Percentiles rank a stretch among this genome's conserved stretches.
These are phyloP conservation scores for Antennarius maculatus DNA, from an alignment of 2,797 vertebrate genomes.

Conservation along the genomic window DNA sequence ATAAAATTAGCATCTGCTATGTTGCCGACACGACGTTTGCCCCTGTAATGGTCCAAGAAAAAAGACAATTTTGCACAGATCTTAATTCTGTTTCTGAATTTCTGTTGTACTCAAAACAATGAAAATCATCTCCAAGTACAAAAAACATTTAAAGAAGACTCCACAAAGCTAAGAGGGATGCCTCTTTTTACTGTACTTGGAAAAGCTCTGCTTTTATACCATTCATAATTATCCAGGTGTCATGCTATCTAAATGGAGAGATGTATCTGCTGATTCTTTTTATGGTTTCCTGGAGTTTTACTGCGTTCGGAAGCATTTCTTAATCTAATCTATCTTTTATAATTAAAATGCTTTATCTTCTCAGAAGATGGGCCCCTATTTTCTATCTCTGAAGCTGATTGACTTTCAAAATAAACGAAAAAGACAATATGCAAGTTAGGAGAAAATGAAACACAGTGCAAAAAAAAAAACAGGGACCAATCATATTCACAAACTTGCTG, in stretches of 20 bases:
- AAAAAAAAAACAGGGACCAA: background rate
- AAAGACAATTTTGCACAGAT: background rate
- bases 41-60: slow-evolving; percentile 3
- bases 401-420: slow-evolving; percentile 50
- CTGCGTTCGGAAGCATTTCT: slow-evolving; percentile 43
- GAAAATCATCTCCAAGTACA: background rate
- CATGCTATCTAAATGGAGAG: slow-evolving; percentile 20
- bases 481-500: slow-evolving; percentile 8
- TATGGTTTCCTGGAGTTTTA: slow-evolving; percentile 30
- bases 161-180: background rate
- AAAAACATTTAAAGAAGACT: slow-evolving; percentile 1
- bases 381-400: slow-evolving; percentile 43
- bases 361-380: slow-evolving; percentile 39
- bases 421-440: slow-evolving; percentile 35
- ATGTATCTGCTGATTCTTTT: slow-evolving; percentile 34
- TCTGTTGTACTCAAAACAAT: slow-evolving; percentile 7
- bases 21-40: slow-evolving; percentile 9
- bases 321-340: slow-evolving; percentile 60
- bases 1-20: slow-evolving; percentile 25
- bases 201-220: background rate
- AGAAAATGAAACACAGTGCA: slow-evolving; percentile 27
- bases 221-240: slow-evolving; percentile 16
- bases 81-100: background rate
- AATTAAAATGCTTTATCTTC: slow-evolving; percentile 69
- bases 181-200: background rate